Base-by-base conservation (phyloP, 2,888 invertebrate species). In the Strigamia maritima region DNA sequence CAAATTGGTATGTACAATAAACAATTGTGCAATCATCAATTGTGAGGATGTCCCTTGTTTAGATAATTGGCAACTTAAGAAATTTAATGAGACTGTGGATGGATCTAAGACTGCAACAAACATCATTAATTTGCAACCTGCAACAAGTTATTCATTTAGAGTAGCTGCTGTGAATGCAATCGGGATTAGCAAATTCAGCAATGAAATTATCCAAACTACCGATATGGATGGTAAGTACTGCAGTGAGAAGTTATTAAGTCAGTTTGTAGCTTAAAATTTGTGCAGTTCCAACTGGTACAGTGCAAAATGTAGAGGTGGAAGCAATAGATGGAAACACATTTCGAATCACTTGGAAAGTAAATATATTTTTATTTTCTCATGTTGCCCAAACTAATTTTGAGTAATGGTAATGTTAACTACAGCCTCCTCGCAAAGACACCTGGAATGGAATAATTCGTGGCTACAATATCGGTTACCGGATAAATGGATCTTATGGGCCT, bases 131-230 rank as follows among this genome's bases (percentile, higher is more conserved):
- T 75, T 80, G 12, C 74, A 38, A 3, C 78, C 80, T 31, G 79
- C 80, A 22, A 75, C 40, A 24, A 65, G 78, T 26, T 80, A 80
- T 40, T 28, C 75, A 22, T 80, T 80, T 31, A 70, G 80, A 35
- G 22, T 80, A 26, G 78, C 79, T 44, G 80, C 80, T 24, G 79
- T 79, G 60, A 80, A 80, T 54, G 79, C 54, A 31, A 75, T 80
- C 35, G 80, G 80, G 4, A 49, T 60, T 4, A 76, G 80, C 1
- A 80, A 80, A 35, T 79, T 54, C 22, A 80, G 79, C 65, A 78
- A 79, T 35, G 54, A 31, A 22, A 79, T 65, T 19, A 54, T 26
- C 16, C 76, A 54, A 40, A 78, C 75, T 7, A 80, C 80, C 6
- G 24, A 77, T 24, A 77, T 77, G 49, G 80, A 80, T 78, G 80